Evolutionary conservation across 2,113 vertebrate species (phyloP).

Genomic region (Cephalopterus ornatus): DNA sequence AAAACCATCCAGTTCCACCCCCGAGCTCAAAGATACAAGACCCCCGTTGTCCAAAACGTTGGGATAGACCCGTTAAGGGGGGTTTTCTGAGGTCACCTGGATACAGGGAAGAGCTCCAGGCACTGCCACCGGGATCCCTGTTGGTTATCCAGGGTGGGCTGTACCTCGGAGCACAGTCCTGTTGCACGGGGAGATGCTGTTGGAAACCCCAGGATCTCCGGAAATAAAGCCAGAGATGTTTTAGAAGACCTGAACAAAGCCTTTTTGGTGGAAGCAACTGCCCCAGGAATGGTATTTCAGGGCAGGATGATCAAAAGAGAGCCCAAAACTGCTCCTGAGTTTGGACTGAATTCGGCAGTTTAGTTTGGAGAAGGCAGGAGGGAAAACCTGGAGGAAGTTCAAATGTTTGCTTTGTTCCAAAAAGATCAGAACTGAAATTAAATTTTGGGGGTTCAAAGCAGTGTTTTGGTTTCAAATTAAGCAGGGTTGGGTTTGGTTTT

Average conservation of each 20-base stretch:
- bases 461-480: slow-evolving; percentile 2
- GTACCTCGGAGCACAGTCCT: fast-evolving
- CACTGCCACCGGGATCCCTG: background rate
- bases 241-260: background rate
- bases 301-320: slow-evolving; percentile 14
- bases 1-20: background rate
- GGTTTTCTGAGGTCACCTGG: background rate
- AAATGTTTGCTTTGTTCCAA: slow-evolving; percentile 17
- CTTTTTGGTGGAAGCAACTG: background rate
- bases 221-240: background rate
- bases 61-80: fast-evolving
- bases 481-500: background rate
- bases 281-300: background rate
- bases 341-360: slow-evolving; percentile 4
- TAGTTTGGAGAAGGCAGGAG: slow-evolving; percentile 1
- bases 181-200: background rate
- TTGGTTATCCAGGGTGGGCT: background rate
- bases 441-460: slow-evolving; percentile 10
- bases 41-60: background rate
- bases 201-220: background rate
- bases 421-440: slow-evolving; percentile 36
- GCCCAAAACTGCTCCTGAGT: background rate
- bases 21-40: background rate
- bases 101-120: background rate
- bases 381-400: slow-evolving; percentile 4